Conservation (phyloP, 2,113 vertebrate genomes). For the Callospermophilus lateralis region DNA sequence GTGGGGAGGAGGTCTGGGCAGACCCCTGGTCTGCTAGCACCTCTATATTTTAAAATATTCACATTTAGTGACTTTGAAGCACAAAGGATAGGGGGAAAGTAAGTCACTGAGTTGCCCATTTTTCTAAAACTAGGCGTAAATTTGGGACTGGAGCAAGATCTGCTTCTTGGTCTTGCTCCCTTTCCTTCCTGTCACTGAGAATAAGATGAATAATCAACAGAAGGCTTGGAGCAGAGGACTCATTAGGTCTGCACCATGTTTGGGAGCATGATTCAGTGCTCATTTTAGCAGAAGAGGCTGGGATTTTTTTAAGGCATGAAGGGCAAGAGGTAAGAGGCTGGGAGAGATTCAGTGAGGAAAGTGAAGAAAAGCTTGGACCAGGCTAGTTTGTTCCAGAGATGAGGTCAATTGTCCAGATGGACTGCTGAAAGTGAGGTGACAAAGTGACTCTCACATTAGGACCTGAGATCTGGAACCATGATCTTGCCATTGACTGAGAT, state of each 20-base stretch:
- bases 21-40: background rate
- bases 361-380: too few species aligned
- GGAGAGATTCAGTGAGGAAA: background rate
- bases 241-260: background rate
- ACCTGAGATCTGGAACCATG: background rate
- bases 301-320: background rate
- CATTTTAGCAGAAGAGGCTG: rapidly evolving
- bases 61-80: background rate
- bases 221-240: background rate
- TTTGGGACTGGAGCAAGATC: background rate
- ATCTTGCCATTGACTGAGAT: too few species aligned
- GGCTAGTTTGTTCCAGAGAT: too few species aligned
- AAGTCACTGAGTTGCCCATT: background rate
- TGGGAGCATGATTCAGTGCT: too few species aligned
- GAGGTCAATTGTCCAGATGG: background rate
- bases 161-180: background rate
- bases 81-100: background rate
- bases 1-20: background rate
- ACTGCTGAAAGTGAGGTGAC: background rate
- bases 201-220: background rate
- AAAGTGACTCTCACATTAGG: background rate
- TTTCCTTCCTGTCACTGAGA: background rate
- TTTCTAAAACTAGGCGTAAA: background rate
- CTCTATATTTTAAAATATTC: background rate
- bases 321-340: too few species aligned